Evolutionary conservation across 2,797 vertebrate genomes (phyloP).

Genomic region (Parauchenoglanis punctatus): DNA sequence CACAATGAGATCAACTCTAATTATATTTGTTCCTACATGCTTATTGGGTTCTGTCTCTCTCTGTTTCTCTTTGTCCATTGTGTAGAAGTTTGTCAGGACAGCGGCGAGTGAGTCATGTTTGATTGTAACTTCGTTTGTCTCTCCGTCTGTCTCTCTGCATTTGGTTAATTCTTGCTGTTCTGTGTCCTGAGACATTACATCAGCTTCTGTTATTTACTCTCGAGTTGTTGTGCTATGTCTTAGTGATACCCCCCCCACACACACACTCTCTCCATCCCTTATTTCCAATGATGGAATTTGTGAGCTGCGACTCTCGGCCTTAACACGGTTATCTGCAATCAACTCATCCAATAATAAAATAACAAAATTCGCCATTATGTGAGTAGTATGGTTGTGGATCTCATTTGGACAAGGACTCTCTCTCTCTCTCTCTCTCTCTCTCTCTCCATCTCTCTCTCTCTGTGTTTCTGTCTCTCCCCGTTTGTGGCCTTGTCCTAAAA

Average conservation of each 20-base stretch:
- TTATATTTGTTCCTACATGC: slow-evolving; percentile 47
- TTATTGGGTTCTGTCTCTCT: slow-evolving; percentile 45
- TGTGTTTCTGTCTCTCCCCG: not conserved
- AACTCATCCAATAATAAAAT: slow-evolving; percentile 59
- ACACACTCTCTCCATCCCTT: slow-evolving; percentile 5
- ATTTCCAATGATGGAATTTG: slow-evolving; percentile 59
- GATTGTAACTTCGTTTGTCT: slow-evolving; percentile 61
- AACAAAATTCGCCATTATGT: slow-evolving; percentile 54
- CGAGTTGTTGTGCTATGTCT: slow-evolving; percentile 12
- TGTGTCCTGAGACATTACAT: slow-evolving; percentile 52
- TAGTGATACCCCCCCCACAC: not conserved
- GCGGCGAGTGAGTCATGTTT: slow-evolving; percentile 54
- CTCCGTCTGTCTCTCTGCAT: slow-evolving; percentile 54
- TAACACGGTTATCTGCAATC: slow-evolving; percentile 62
- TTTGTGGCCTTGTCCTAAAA: slow-evolving; percentile 40
- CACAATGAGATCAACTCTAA: slow-evolving; percentile 29
- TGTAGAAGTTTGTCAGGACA: slow-evolving; percentile 46
- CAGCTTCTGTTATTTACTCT: slow-evolving; percentile 43
- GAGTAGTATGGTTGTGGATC: slow-evolving; percentile 48
- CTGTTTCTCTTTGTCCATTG: slow-evolving; percentile 31
- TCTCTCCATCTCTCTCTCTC: not conserved
- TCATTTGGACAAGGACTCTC: slow-evolving; percentile 37
- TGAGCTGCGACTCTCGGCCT: slow-evolving; percentile 44
- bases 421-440: not conserved
- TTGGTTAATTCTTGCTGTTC: slow-evolving; percentile 49